Evolutionary conservation across 2,797 vertebrate genomes (phyloP), one percentile per base, ranked within the genome.

Genomic region (Limosa lapponica): DNA sequence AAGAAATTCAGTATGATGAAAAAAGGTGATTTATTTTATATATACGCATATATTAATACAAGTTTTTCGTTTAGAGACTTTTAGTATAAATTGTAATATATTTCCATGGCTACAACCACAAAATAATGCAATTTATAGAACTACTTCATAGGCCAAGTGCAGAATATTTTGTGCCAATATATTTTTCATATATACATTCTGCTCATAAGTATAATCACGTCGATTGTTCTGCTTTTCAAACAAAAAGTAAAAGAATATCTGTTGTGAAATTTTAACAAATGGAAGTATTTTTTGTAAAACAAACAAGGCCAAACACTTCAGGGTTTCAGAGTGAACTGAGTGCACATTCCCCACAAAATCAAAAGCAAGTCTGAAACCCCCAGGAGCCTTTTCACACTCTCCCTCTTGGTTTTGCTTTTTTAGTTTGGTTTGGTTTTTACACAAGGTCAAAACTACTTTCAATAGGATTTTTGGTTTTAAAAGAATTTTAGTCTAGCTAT

Each of bases 331-430:
- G 34, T 3, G 52, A 34, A 64, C 58, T 43, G 34, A 39, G 17
- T 44, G 8, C 37, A 64, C 30, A 58, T 62, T 73, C 28, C 32
- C 16, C 43, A 66, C 43, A 80, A 89, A 93, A 94, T 64, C 48
- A 94, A 92, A 91, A 89, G 46, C 54, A 55, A 70, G 23, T 49
- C 39, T 73, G 64, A 95, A 96, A 90, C 67, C 65, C 52, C 52
- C 58, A 43, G 30, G 8, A 82, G 59, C 17, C 32, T 79, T 94
- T 92, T 75, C 73, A 86, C 49, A 44, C 43, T 66, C 36, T 89
- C 2, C 0, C 41, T 48, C 49, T 69, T 64, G 19, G 20, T 32
- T 64, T 49, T 41, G 30, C 10, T 55, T 55, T 65, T 25, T 74
- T 34, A 32, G 23, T 52, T 15, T 24, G 2, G 2, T 16, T 77